A percentile compares a stretch with the other conserved stretches of the same genome.
Conservation (phyloP, 2,888 invertebrate species). For the Ischnus inquisitorius region DNA sequence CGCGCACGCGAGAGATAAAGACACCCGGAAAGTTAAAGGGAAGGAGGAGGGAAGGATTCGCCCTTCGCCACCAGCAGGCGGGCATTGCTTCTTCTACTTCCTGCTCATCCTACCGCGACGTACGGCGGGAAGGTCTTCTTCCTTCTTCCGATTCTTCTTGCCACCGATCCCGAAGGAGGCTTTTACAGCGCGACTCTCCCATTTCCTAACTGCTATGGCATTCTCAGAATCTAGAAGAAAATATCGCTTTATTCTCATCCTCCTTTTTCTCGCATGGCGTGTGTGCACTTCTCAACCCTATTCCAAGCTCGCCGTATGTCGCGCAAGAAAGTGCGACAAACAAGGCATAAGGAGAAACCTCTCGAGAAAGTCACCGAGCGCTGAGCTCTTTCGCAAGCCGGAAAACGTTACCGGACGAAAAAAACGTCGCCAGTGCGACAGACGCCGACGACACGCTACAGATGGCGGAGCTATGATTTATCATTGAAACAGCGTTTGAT, state of each 20-base stretch:
- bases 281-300: constrained; percentile 39
- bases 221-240: constrained; percentile 43
- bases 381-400: constrained; percentile 28
- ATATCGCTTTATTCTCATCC: constrained; percentile 42
- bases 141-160: constrained; percentile 20
- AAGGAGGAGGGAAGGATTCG: constrained; percentile 27
- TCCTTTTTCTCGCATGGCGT: constrained; percentile 47
- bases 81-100: constrained; percentile 55
- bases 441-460: constrained; percentile 3
- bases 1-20: constrained; percentile 29
- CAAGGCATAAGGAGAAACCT: constrained; percentile 37
- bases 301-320: constrained; percentile 65
- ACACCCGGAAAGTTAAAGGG: constrained; percentile 1
- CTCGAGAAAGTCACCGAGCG: constrained; percentile 24
- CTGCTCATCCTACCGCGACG: constrained; percentile 22
- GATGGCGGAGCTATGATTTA: constrained; percentile 12
- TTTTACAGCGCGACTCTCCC: constrained; percentile 30
- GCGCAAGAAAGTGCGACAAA: constrained; percentile 58
- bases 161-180: constrained; percentile 23
- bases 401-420: not conserved
- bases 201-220: constrained; percentile 13
- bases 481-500: not conserved
- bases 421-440: not conserved
- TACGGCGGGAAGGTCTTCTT: constrained; percentile 10
- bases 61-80: constrained; percentile 53